Conservation (phyloP, 37 sponge, comb jelly and placozoan genomes). For the Axinella damicornis region DNA sequence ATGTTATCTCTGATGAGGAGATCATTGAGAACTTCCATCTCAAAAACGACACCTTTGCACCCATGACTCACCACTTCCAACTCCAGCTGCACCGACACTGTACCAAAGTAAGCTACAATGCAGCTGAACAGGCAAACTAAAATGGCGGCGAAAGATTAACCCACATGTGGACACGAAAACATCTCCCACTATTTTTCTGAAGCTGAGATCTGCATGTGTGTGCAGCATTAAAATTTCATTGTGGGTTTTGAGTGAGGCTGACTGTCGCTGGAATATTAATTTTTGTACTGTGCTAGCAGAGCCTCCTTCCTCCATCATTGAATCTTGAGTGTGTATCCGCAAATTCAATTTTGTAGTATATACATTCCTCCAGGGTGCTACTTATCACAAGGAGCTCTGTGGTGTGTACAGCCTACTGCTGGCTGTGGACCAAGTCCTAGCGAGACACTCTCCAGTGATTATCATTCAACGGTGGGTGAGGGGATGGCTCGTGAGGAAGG, state of each 20-base stretch:
- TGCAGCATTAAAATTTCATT: too few relatives aligned
- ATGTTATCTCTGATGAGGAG: constrained; percentile 88
- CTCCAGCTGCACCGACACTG: constrained; percentile 38
- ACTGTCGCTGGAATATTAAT: too few relatives aligned
- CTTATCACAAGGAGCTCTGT: constrained; percentile 15
- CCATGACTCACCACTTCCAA: constrained; percentile 37
- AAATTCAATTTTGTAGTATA: not conserved
- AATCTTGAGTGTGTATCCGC: too few relatives aligned
- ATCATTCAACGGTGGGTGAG: constrained; percentile 79
- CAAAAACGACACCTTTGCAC: constrained; percentile 27
- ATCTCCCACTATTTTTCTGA: too few relatives aligned
- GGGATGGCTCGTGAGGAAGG: constrained; percentile 62
- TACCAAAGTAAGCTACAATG: too few relatives aligned
- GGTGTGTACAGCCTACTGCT: constrained; percentile 28
- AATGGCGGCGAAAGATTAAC: not conserved
- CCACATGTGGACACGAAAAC: too few relatives aligned
- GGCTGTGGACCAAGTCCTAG: constrained; percentile 56
- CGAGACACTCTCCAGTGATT: constrained; percentile 77
- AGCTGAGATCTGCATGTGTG: too few relatives aligned
- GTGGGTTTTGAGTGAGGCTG: too few relatives aligned
- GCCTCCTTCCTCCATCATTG: too few relatives aligned
- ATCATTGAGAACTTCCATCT: constrained; percentile 79
- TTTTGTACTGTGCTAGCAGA: too few relatives aligned
- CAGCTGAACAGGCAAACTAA: too few relatives aligned
- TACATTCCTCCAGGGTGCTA: constrained; percentile 23